Percentiles rank a stretch among this genome's conserved stretches.
phyloP scores from a whole-genome alignment of 1,140 invertebrate species.

The Drosophila kohkoa region DNA sequence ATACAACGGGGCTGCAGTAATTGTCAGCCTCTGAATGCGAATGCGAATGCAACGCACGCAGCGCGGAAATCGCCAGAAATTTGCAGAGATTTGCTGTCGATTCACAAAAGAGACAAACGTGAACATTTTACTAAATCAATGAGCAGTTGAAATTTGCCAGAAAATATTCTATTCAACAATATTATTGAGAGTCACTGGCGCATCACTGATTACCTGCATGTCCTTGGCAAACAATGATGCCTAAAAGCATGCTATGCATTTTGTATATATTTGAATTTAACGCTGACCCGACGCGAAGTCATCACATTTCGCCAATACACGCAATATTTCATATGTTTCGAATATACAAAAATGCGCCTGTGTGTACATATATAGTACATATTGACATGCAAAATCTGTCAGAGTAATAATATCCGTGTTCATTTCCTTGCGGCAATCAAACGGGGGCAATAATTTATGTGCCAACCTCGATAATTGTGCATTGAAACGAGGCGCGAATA shows the following conservation, averaged over 20 bases:
- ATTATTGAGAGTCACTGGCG: constrained; percentile 1
- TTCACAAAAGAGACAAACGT: constrained; percentile 22
- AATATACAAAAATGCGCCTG: neutral
- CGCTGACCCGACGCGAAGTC: constrained; percentile 35
- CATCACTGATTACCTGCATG: constrained; percentile 40
- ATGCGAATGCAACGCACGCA: constrained; percentile 27
- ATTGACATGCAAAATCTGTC: constrained; percentile 23
- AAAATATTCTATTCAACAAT: neutral
- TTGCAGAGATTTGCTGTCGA: constrained; percentile 36
- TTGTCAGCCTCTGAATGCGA: constrained; percentile 36
- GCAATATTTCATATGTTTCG: constrained; percentile 12
- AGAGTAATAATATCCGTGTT: constrained; percentile 67
- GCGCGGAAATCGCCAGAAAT: constrained; percentile 38
- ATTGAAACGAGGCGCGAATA: constrained; percentile 67
- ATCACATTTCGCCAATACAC: constrained; percentile 26
- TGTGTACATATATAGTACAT: neutral
- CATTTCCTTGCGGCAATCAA: constrained; percentile 56
- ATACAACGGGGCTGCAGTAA: constrained; percentile 42
- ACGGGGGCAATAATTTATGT: constrained; percentile 71
- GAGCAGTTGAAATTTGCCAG: neutral
- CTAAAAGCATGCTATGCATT: constrained; percentile 38
- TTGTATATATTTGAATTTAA: constrained; percentile 58
- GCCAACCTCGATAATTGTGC: constrained; percentile 61
- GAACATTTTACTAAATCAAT: neutral
- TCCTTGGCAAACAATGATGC: constrained; percentile 45